Conservation (phyloP, 2,797 vertebrate species). For the Syndactyla subalaris region DNA sequence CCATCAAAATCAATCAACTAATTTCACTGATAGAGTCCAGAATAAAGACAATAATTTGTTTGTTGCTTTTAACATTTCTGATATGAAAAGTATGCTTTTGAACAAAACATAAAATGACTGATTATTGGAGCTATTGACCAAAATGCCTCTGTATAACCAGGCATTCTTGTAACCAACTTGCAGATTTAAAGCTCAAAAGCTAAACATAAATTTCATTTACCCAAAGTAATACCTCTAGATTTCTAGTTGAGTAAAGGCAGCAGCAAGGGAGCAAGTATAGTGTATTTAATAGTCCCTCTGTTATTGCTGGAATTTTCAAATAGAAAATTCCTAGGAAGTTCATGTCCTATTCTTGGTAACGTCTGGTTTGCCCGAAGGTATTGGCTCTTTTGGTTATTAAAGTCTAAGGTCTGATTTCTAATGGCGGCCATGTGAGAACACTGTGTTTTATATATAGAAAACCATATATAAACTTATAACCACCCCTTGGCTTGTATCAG, state of each 20-base stretch:
- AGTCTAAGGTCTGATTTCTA: not conserved
- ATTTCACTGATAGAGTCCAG: not conserved
- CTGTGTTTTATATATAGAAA: not conserved
- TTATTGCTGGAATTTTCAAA: conserved; percentile 11
- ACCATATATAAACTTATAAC: not conserved
- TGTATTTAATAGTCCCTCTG: not conserved
- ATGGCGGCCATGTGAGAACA: fast-evolving
- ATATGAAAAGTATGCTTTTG: not conserved
- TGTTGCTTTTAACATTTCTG: not conserved
- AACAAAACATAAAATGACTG: not conserved
- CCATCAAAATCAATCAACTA: not conserved
- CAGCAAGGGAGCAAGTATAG: not conserved
- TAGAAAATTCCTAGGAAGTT: conserved; percentile 33
- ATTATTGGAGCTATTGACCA: not conserved
- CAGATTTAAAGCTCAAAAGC: not conserved
- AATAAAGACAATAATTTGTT: not conserved
- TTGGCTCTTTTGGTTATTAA: not conserved
- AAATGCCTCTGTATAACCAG: not conserved
- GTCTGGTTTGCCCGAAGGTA: not conserved
- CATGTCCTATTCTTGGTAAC: not conserved
- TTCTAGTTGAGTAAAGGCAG: not conserved
- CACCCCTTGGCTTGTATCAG: not conserved
- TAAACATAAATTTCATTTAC: not conserved
- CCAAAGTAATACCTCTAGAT: not conserved
- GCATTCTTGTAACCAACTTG: not conserved